Base-by-base conservation (phyloP, 2,888 invertebrate species). In the Cybosia mesomella region DNA sequence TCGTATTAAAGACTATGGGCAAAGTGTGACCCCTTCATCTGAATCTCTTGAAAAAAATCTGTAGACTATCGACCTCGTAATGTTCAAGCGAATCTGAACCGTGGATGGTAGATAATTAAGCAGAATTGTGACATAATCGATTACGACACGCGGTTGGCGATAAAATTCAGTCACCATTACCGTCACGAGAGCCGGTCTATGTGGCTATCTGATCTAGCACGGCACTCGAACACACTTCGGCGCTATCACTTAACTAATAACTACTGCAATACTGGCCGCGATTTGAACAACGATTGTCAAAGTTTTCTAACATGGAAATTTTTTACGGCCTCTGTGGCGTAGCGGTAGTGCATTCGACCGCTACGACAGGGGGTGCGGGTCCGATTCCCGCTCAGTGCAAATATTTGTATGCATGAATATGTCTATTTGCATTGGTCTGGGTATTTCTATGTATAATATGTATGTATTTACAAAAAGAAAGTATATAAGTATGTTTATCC, bases 161-260 rank as follows among this genome's bases (percentile, higher is more conserved):
- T 71, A 36, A 62, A 64, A 69, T 66, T 61, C 54, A 55, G 67
- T 22, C 79, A 80, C 83, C 83, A 86, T 86, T 85, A 84, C 83
- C 74, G 87, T 77, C 91, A 89, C 90, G 89, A 88, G 84, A 80
- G 66, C 63, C 71, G 71, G 75, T 73, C 75, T 77, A 72, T 75
- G 54, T 22, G 28, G 67, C 15, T 89, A 92, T 91, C 91, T 80
- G 91, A 91, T 92, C 80, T 66, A 36, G 71, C 92, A 93, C 91
- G 92, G 60, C 75, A 80, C 87, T 77, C 73, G 64, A 73, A 67
- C 66, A 73, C 80, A 83, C 84, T 82, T 74, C 75, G 15, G 64
- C 63, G 71, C 83, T 84, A 84, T 87, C 90, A 91, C 87, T 91
- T 92, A 91, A 89, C 87, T 91, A 91, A 91, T 91, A 89, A 91